Evolutionary conservation across 2,888 invertebrate species (phyloP), one percentile per base, ranked within the genome.

Genomic region (Thymelicus lineola): DNA sequence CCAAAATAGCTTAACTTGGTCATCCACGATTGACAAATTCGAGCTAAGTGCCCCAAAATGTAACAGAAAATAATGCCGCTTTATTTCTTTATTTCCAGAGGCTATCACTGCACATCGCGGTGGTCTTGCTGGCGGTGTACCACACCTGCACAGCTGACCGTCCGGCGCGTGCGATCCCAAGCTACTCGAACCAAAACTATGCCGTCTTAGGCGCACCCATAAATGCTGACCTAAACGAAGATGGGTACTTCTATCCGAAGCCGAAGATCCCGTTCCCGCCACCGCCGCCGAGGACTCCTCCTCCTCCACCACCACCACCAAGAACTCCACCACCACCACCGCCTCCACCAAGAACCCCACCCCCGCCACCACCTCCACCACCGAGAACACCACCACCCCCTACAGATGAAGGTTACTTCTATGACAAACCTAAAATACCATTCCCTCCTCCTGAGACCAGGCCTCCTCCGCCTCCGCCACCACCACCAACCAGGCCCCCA

Each of bases 171-270:
- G 93, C 89, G 48, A 91, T 93, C 74, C 84, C 83, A 36, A 87
- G 82, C 75, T 83, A 82, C 76, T 80, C 89, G 6, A 86, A 79
- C 73, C 88, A 87, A 72, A 93, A 92, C 81, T 92, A 93, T 78
- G 92, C 88, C 0, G 87, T 93, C 5, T 71, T 90, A 12, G 92
- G 93, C 5, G 78, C 82, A 0, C 90, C 90, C 0, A 91, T 93
- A 75, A 82, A 83, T 35, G 88, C 90, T 0, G 82, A 84, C 55
- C 79, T 92, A 0, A 79, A 93, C 68, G 93, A 93, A 74, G 93
- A 93, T 79, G 93, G 93, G 5, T 94, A 94, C 79, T 92, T 91
- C 81, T 94, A 93, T 79, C 91, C 91, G 14, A 89, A 91, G 71
- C 91, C 91, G 28, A 87, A 86, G 75, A 81, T 88, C 12, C 93